phyloP scores from a whole-genome alignment of 2,797 vertebrate genomes.

The Aratinga solstitialis region DNA sequence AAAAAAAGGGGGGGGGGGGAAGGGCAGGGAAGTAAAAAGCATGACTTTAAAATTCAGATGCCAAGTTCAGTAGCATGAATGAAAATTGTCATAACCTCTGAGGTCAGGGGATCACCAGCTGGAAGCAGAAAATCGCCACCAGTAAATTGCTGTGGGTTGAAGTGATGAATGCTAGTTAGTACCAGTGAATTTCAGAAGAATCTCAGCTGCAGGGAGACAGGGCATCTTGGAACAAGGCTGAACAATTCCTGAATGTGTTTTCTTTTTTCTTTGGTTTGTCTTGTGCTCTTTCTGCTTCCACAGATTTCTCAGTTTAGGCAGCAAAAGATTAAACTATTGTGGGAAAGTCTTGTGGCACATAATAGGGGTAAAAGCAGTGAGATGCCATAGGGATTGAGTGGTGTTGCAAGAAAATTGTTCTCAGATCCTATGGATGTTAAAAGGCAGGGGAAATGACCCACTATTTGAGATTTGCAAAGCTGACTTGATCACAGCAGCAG shows the following conservation, averaged over 20 bases:
- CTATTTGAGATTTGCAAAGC: neutral
- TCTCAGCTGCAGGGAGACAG: conserved; percentile 45
- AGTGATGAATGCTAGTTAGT: conserved; percentile 73
- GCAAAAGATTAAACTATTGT: conserved; percentile 42
- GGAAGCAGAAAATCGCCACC: conserved; percentile 71
- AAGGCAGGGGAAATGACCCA: neutral
- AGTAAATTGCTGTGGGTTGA: conserved; percentile 64
- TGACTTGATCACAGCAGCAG: neutral
- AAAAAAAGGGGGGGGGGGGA: neutral
- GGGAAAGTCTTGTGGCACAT: conserved; percentile 13
- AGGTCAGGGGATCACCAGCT: conserved; percentile 71
- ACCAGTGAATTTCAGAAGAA: conserved; percentile 67
- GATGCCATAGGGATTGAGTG: neutral
- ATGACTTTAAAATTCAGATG: conserved; percentile 59
- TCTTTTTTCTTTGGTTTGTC: conserved; percentile 19
- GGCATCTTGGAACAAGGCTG: conserved; percentile 46
- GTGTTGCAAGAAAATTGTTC: neutral
- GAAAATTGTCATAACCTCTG: conserved; percentile 71
- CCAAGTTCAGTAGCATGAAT: conserved; percentile 74
- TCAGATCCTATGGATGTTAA: neutral
- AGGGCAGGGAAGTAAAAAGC: neutral
- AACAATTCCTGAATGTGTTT: conserved; percentile 12
- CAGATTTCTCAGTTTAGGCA: conserved; percentile 44
- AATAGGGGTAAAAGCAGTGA: conserved; percentile 24
- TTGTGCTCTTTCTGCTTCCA: conserved; percentile 31